Base-by-base conservation (phyloP, 2,888 invertebrate genomes). In the Lypha dubia region DNA sequence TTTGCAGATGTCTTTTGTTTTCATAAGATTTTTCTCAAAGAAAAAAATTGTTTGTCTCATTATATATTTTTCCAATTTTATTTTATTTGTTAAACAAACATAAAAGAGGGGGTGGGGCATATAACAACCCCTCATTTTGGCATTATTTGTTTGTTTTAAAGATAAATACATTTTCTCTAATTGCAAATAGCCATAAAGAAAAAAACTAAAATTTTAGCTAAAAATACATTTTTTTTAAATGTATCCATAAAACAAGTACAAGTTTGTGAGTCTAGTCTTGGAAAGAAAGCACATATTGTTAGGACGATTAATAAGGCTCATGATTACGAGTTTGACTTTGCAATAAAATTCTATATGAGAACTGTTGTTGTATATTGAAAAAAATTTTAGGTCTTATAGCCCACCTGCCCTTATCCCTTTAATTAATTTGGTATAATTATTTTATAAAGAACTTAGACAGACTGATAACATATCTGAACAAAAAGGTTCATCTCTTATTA, bases 21-120 rank as follows among this genome's bases (percentile, higher is more conserved):
- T 11, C 53, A 35, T 46, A 73, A 68, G 83, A 73, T 11, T 58
- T 74, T 28, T 32, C n/a, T n/a, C n/a, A n/a, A n/a, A 28, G 62
- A 83, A 77, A 73, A 46, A 46, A 41, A 73, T 49, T 70, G 79
- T 58, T 75, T 63, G 41, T 44, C 13, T 28, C 44, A 60, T 53
- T 77, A 58, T 38, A 46, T 71, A 44, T 60, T 49, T 60, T 49
- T 35, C n/a, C n/a, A 81, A 70, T 65, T 49, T 71, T 5, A 22
- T 74, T n/a, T n/a, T n/a, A n/a, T n/a, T n/a, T 44, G 24, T 46
- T 46, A 46, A 28, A 22, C 15, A 60, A 38, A 38, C 60, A 1
- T 63, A n/a, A 67, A 49, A 38, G 62, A 63, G 68, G 2, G 63
- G 49, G 2, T 68, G 20, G n/a, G n/a, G n/a, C n/a, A n/a, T n/a